A percentile compares a stretch with the other conserved stretches of the same genome.
These are phyloP conservation scores for Scartelaos histophorus DNA, from an alignment of 2,113 vertebrate genomes.

Conservation along the genomic window DNA sequence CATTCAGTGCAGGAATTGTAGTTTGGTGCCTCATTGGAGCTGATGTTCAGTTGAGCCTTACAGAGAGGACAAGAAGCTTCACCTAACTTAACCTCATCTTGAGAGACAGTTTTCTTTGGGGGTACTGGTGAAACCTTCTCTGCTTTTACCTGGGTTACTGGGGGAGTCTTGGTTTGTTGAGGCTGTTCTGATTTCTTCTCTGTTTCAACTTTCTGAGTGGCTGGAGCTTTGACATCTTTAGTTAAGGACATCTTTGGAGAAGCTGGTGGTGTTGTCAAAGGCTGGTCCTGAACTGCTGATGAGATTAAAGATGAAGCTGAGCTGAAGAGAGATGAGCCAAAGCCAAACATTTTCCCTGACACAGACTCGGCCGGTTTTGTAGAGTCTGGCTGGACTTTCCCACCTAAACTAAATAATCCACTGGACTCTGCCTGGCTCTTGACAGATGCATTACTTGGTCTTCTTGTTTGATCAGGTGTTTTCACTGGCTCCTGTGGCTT, in stretches of 20 bases:
- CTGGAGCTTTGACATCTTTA: constrained; percentile 41
- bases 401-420: constrained; percentile 75
- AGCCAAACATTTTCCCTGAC: constrained; percentile 83
- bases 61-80: constrained; percentile 84
- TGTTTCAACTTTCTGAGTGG: constrained; percentile 34
- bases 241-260: constrained; percentile 59
- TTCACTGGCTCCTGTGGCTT: constrained; percentile 49
- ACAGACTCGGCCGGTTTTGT: constrained; percentile 80
- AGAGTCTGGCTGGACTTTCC: constrained; percentile 75
- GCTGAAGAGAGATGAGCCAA: constrained; percentile 75
- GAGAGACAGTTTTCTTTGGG: constrained; percentile 43
- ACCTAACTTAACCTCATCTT: constrained; percentile 42
- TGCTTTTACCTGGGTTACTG: constrained; percentile 56
- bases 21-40: constrained; percentile 82
- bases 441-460: constrained; percentile 71
- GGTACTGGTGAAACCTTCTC: constrained; percentile 43
- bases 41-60: constrained; percentile 83
- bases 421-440: constrained; percentile 65
- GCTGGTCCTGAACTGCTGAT: constrained; percentile 68
- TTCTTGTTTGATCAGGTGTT: constrained; percentile 44
- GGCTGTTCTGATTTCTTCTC: constrained; percentile 44
- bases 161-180: constrained; percentile 31
- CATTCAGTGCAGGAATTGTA: constrained; percentile 90
- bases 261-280: constrained; percentile 62
- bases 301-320: constrained; percentile 74